Evolutionary conservation across 2,113 vertebrate genomes (phyloP).

Genomic region (Pyrgilauda ruficollis): DNA sequence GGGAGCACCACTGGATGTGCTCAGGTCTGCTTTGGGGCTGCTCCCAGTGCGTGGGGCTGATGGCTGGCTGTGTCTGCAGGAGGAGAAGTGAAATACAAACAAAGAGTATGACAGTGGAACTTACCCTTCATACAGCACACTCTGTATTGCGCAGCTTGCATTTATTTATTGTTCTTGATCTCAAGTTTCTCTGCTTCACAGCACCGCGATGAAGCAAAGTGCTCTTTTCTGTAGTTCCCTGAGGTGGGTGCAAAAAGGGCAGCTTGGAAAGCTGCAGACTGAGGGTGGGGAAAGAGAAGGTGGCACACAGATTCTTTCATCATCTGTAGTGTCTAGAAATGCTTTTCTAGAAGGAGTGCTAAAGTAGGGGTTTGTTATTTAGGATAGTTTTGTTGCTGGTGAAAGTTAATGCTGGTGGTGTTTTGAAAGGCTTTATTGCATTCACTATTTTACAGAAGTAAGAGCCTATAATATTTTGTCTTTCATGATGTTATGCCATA

Average conservation of each 20-base stretch:
- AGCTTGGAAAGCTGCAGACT: background rate
- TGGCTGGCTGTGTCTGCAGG: background rate
- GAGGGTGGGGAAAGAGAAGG: background rate
- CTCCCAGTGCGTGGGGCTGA: background rate
- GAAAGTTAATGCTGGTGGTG: background rate
- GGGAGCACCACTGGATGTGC: background rate
- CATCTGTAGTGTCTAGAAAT: background rate
- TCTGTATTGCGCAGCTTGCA: background rate
- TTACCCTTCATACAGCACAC: background rate
- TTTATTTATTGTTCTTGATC: background rate
- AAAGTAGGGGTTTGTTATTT: background rate
- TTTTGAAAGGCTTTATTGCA: background rate
- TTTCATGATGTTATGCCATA: background rate
- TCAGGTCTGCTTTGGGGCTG: background rate
- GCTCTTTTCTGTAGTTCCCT: background rate
- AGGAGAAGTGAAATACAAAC: background rate
- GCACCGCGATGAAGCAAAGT: background rate
- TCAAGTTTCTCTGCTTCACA: background rate
- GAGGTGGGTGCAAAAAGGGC: background rate
- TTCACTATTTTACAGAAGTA: background rate
- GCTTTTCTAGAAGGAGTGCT: background rate
- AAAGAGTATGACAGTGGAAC: background rate
- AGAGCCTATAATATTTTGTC: background rate
- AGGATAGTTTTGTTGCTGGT: background rate
- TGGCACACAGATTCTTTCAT: background rate